Conservation (phyloP, 2,113 vertebrate species). For the Cyanoliseus patagonus region DNA sequence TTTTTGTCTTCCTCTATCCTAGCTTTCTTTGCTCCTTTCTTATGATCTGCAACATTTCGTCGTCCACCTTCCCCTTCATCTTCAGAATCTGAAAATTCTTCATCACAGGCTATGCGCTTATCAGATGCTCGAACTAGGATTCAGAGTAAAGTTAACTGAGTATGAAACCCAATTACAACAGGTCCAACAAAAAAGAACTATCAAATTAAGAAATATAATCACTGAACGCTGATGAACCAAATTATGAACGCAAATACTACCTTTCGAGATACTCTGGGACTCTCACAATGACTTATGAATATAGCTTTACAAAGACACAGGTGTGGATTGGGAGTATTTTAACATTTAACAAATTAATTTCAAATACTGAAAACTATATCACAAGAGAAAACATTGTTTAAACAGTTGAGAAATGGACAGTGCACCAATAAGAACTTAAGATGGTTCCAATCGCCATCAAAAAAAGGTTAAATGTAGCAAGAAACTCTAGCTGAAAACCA, state of each 20-base stretch:
- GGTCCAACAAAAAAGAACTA: neutral
- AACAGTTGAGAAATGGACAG: neutral
- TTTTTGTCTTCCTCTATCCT: conserved; percentile 91
- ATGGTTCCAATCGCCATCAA: neutral
- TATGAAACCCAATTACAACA: neutral
- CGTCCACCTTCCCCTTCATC: conserved; percentile 92
- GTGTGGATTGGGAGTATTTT: neutral
- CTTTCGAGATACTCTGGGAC: neutral
- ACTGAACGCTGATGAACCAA: neutral
- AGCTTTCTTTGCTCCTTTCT: conserved; percentile 88
- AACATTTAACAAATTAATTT: neutral
- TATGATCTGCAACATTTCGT: conserved; percentile 88
- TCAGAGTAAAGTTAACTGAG: neutral
- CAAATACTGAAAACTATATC: neutral
- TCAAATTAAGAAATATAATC: neutral
- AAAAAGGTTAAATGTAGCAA: neutral
- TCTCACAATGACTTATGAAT: neutral
- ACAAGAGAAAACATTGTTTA: neutral
- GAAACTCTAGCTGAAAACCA: neutral
- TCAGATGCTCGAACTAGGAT: conserved; percentile 88
- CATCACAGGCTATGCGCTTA: conserved; percentile 92
- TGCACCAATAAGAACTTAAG: neutral
- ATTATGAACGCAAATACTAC: neutral
- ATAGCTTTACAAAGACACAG: neutral
- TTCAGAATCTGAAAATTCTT: conserved; percentile 94